phyloP scores from a whole-genome alignment of 1,140 invertebrate species.

The Formica exsecta region DNA sequence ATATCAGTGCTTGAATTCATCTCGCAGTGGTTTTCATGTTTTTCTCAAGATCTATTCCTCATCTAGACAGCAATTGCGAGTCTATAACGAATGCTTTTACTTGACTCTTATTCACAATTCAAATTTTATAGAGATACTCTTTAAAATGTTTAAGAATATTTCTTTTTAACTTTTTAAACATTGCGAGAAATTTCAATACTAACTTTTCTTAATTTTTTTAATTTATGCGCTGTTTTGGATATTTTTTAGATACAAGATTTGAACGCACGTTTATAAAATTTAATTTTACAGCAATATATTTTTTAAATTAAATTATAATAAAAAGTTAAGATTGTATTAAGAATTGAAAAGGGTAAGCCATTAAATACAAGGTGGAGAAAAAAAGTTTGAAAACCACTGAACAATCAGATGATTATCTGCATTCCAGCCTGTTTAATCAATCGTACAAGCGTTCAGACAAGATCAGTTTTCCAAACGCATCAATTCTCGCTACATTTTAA shows the following conservation, averaged over 20 bases:
- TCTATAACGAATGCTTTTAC: background rate
- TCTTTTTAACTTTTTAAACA: background rate
- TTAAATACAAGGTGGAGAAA: constrained; percentile 4
- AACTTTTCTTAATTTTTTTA: background rate
- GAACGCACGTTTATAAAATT: background rate
- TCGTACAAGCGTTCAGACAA: constrained; percentile 28
- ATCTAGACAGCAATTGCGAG: background rate
- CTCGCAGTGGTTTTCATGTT: background rate
- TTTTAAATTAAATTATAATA: too few species aligned
- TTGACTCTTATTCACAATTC: background rate
- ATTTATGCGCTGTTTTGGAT: too few species aligned
- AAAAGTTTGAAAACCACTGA: constrained; percentile 27
- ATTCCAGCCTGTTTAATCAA: constrained; percentile 41
- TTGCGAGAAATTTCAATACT: background rate
- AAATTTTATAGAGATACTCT: background rate
- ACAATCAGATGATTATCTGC: background rate
- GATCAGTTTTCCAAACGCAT: constrained; percentile 50
- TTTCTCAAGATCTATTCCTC: background rate
- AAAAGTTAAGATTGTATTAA: background rate
- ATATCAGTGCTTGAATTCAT: background rate
- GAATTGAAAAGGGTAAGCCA: constrained; percentile 1
- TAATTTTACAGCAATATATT: too few species aligned
- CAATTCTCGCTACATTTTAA: constrained; percentile 71
- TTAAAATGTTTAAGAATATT: background rate
- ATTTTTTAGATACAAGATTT: too few species aligned